These are phyloP conservation scores for Oenanthe oenanthe DNA, from an alignment of 2,113 vertebrate genomes.

Conservation along the genomic window DNA sequence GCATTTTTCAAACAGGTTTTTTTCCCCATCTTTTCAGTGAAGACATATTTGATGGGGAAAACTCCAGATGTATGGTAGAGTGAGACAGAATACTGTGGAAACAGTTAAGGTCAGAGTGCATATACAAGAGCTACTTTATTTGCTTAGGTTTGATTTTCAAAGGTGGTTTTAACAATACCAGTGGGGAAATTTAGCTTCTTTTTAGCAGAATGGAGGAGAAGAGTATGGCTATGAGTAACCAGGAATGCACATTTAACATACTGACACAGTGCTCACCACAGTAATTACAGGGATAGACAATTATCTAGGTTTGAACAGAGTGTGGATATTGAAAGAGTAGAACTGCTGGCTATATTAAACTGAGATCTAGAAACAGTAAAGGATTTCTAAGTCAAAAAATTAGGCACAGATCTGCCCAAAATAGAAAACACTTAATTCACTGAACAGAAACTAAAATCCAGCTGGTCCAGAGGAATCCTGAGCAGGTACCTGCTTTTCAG, in stretches of 20 bases:
- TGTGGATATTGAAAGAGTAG: not conserved
- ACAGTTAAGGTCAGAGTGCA: not conserved
- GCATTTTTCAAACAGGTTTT: not conserved
- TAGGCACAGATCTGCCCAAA: not conserved
- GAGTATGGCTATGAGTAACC: not conserved
- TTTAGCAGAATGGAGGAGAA: not conserved
- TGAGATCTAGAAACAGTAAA: not conserved
- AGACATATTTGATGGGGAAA: not conserved
- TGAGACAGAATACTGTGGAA: not conserved
- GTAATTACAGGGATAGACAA: not conserved
- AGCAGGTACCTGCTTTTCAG: not conserved
- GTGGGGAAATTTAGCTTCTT: not conserved
- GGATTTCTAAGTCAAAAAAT: not conserved
- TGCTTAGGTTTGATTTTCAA: slow-evolving; percentile 1
- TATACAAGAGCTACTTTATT: not conserved
- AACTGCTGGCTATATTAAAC: not conserved
- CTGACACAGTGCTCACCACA: not conserved
- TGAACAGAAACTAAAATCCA: not conserved
- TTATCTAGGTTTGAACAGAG: not conserved
- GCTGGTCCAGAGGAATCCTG: not conserved
- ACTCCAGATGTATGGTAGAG: not conserved
- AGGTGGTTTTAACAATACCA: not conserved
- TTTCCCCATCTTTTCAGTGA: not conserved
- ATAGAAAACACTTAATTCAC: not conserved
- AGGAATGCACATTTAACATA: not conserved